Base-by-base conservation (phyloP, 2,888 invertebrate genomes). In the Tortrix viridana region DNA sequence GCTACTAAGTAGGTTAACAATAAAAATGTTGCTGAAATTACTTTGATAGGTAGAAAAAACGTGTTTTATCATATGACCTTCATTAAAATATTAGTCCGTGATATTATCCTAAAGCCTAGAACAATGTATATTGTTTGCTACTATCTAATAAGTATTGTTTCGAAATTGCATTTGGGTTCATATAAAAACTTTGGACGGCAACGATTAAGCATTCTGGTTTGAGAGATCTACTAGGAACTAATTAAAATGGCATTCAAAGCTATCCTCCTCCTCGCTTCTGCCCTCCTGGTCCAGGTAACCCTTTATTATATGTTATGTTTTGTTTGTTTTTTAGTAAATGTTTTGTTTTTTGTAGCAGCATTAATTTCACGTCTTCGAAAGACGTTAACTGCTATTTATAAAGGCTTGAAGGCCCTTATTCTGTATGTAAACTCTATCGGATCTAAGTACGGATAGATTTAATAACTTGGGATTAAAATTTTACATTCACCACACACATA, bases 231-330 rank as follows among this genome's bases (percentile, higher is more conserved):
- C 60, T 38, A 44, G 38, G 44, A 59, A 56, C 44, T 18, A 18
- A 2, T n/a, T 14, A 56, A 56, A 50, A 61, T 61, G 61, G 55
- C 12, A 5, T 61, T 44, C 50, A 61, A 56, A 23, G 37, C 47
- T 43, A 43, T 70, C 20, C 48, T 68, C 56, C 52, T 68, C 47
- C 63, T 55, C 58, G 62, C 60, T 58, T 26, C 65, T 16, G 66
- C 63, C 2, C 48, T 64, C 6, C 18, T 56, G 16, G 46, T 54
- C 16, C 54, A 57, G 57, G 60, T 65, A 47, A 26, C n/a, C 2
- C 6, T n/a, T n/a, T n/a, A n/a, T n/a, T n/a, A n/a, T n/a, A n/a
- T n/a, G n/a, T n/a, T n/a, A n/a, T n/a, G 1, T 2, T 9, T 1
- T 43, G 1, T 43, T 6, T 18, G 5, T n/a, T n/a, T n/a, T n/a